Evolutionary conservation across 2,797 vertebrate genomes (phyloP), one percentile per base, ranked within the genome.

Genomic region (Eleutherodactylus coqui): DNA sequence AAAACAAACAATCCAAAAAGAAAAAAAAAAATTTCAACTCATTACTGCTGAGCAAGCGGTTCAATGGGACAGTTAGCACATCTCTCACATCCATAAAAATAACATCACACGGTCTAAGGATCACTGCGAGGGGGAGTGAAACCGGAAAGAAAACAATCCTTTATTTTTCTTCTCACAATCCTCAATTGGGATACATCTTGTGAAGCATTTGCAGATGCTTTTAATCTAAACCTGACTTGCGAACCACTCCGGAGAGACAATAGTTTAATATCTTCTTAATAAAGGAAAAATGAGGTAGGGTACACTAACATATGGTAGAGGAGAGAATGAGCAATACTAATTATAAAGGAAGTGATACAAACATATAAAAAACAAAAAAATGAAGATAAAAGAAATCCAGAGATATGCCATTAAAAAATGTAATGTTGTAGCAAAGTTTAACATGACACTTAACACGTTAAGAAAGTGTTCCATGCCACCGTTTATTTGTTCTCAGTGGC

Each of bases 101-200:
- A 88, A 85, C 85, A 88, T 88, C 84, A 86, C 79, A 85, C 73
- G 47, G 51, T 86, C 75, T 80, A 72, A 84, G 67, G 82, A 84
- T 51, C 69, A 77, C 53, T 87, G 38, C 69, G 21, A 60, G 82
- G 62, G 82, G 76, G 82, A 77, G 82, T 49, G 64, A 83, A 73
- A 84, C 82, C 67, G 82, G 86, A 84, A 87, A 84, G 82, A 64
- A 84, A 87, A 88, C 85, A 76, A 79, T 70, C 85, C 83, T 87
- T 85, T 91, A 89, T 89, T 87, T 89, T 89, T 55, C 87, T 82
- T 85, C 88, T 84, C 90, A 87, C 89, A 69, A 82, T 53, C 78
- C 32, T 55, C 83, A 88, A 75, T 85, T 78, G 51, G 77, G 62
- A 80, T 85, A 32, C 75, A 60, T n/a, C 34, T 72, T 47, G 84